phyloP scores from a whole-genome alignment of 2,797 vertebrate species.

The Labeo calbasu region DNA sequence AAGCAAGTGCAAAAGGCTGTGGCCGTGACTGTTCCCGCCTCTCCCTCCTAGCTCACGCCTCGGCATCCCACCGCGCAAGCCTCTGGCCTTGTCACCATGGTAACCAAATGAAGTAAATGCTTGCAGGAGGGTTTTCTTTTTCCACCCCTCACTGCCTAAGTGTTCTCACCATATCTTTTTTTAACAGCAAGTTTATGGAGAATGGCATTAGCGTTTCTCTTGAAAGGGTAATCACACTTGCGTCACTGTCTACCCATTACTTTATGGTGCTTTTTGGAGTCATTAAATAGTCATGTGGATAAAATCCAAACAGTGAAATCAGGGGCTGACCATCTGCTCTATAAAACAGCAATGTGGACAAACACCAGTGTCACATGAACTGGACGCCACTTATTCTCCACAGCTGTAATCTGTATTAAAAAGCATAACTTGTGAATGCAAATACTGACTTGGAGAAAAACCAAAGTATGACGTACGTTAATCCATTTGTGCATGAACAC shows the following conservation, averaged over 20 bases:
- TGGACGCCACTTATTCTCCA: neutral
- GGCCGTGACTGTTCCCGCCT: conserved; percentile 53
- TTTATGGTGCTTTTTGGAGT: neutral
- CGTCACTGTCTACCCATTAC: neutral
- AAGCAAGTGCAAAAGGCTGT: conserved; percentile 49
- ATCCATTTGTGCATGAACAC: neutral
- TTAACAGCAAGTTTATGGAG: conserved; percentile 36
- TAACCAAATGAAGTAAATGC: conserved; percentile 81
- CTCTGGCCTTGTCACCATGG: conserved; percentile 81
- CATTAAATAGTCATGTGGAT: conserved; percentile 1
- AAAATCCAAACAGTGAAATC: conserved; percentile 23
- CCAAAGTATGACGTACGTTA: neutral
- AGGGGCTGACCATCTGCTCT: conserved; percentile 5
- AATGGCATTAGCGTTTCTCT: conserved; percentile 20
- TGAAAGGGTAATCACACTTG: neutral
- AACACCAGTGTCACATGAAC: conserved; percentile 1
- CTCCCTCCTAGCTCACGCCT: conserved; percentile 65
- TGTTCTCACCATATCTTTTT: conserved; percentile 41
- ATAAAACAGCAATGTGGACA: conserved; percentile 9
- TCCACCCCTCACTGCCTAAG: conserved; percentile 55
- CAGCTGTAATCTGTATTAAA: neutral
- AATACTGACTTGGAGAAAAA: neutral
- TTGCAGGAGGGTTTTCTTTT: conserved; percentile 79
- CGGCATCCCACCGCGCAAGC: conserved; percentile 73
- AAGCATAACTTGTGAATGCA: neutral